Evolutionary conservation across 2,797 vertebrate genomes (phyloP), one percentile per base, ranked within the genome.

Genomic region (Acipenser ruthenus): DNA sequence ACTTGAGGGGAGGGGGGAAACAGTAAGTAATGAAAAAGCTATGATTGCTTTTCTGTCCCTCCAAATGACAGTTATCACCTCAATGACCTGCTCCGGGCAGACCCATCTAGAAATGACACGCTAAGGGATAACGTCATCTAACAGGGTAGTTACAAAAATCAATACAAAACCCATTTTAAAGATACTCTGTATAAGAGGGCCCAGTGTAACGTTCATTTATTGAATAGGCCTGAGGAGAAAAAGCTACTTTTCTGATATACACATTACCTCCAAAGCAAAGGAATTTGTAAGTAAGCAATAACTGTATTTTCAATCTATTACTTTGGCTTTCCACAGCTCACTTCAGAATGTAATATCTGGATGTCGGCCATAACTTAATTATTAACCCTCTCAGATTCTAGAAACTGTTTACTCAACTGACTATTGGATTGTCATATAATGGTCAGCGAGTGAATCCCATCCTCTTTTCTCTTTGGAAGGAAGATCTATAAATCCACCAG

Each of bases 121-220:
- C 86, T 89, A 86, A 89, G 88, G 87, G 80, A 90, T 90, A 87
- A 88, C 88, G 85, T 90, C 88, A 89, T 87, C 86, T 88, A 88
- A 89, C 86, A 87, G 86, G 81, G 82, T 87, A 88, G 86, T 89
- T 90, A 88, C 87, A 88, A 87, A 91, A 91, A 91, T 91, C 90
- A 90, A 91, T 91, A 91, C 88, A 89, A 91, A 91, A 88, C 83
- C 89, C 88, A 91, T 91, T 90, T 88, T 85, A 86, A 87, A 88
- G 88, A 90, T 86, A 87, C 83, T 87, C 80, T 85, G 84, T 83
- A 51, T 58, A 51, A 87, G 82, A 88, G 85, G 87, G 88, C 85
- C 80, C 70, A 79, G 85, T 88, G 83, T 86, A 90, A 87, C 77
- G 79, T 84, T 88, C 86, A 90, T 88, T 89, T 90, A 88, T 90